Evolutionary conservation across 2,113 vertebrate species (phyloP), one percentile per base, ranked within the genome.

Genomic region (Ptyas mucosa): DNA sequence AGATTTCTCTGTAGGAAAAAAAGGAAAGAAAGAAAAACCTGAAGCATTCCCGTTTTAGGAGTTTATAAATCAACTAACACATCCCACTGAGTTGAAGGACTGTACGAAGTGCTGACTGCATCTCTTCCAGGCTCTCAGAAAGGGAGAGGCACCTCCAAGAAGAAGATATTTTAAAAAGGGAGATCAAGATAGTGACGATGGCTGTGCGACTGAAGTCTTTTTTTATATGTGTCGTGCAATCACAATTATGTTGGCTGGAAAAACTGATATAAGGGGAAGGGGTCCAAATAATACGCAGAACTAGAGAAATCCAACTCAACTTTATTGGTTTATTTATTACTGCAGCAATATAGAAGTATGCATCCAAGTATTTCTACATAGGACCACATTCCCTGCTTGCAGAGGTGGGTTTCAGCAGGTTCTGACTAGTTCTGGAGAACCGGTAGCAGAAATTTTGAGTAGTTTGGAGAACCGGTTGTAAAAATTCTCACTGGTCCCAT

Each of bases 41-140:
- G 94, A 95, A 94, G 95, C 93, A 94, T 95, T 92, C 90, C 88
- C 93, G 89, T 94, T 95, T 96, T 96, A 94, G 91, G 91, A 96
- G 53, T 95, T 93, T 88, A 89, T 96, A 97, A 92, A 93, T 96
- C 94, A 95, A 1, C 64, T 52, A 92, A 24, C 53, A 92, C 88
- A 89, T 39, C 85, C 3, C 91, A 92, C 20, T 89, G 87, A 94
- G 46, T 53, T 86, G 34, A 94, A 93, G 11, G n/a, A 94, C 95
- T 96, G 93, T 43, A 93, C 95, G 94, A 49, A 39, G 2, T 2
- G 94, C n/a, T 14, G 90, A 9, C 21, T 52, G 81, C 23, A 93
- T 90, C 91, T 54, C 91, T 93, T 81, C 87, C 88, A 88, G 34
- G 58, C 34, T 64, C 58, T 24, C 43, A 49, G 93, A 24, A 85